phyloP scores from a whole-genome alignment of 2,113 vertebrate genomes.

The Phocoena sinus region DNA sequence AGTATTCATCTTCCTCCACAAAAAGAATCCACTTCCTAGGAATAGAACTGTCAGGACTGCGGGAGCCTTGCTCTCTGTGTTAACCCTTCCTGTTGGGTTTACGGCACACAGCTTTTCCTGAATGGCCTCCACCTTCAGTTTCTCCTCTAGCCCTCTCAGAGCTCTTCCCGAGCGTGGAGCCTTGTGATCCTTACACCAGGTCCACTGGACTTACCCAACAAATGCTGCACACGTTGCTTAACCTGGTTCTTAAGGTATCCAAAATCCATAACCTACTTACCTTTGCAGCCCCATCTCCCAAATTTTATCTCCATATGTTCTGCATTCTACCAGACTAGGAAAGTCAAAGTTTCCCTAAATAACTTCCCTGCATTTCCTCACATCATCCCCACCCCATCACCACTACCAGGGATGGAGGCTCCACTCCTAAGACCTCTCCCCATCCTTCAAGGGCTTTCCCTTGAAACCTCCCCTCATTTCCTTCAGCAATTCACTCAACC shows the following conservation, averaged over 20 bases:
- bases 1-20: slow-evolving; percentile 55
- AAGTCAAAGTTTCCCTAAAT: not conserved
- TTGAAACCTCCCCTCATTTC: not conserved
- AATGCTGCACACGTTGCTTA: not conserved
- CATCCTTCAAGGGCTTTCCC: not conserved
- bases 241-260: not conserved
- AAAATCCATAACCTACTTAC: not conserved
- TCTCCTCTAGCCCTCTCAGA: not conserved
- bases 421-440: not conserved
- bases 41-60: not conserved
- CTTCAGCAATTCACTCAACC: not conserved
- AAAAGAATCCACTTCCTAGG: slow-evolving; percentile 25
- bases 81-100: not conserved
- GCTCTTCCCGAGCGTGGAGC: not conserved
- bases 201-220: not conserved
- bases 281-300: not conserved
- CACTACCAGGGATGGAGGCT: not conserved
- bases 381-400: not conserved
- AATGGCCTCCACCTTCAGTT: not conserved
- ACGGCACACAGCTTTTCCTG: not conserved
- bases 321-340: not conserved
- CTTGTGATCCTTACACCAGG: not conserved
- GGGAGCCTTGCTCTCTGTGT: not conserved
- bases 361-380: not conserved
- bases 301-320: not conserved